These are phyloP conservation scores for Dysdera silvatica DNA, from an alignment of 1,140 invertebrate species.

Conservation along the genomic window DNA sequence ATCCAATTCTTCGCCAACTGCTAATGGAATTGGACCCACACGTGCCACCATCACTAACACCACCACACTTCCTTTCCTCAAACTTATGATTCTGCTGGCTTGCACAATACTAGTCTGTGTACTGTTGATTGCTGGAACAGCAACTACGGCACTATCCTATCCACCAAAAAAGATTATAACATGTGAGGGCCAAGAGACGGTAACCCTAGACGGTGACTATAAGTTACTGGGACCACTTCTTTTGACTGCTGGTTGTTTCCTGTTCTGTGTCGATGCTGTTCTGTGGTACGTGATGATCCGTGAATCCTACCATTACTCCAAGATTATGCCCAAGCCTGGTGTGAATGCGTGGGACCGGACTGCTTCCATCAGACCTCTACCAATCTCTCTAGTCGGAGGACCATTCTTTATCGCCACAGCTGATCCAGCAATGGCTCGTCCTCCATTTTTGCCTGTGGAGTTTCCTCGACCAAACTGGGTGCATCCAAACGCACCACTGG, in stretches of 20 bases:
- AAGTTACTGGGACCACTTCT: constrained; percentile 17
- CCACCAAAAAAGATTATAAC: background rate
- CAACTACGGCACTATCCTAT: constrained; percentile 12
- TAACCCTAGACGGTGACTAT: constrained; percentile 12
- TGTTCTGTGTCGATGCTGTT: background rate
- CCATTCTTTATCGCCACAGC: constrained; percentile 16
- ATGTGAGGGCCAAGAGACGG: background rate
- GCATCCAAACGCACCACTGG: constrained; percentile 9
- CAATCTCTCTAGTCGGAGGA: constrained; percentile 11
- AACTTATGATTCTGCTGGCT: no score
- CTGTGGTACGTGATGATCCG: background rate
- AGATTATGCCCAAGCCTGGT: background rate
- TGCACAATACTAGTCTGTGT: constrained; percentile 5
- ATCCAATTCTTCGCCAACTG: no score
- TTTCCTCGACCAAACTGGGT: constrained; percentile 1
- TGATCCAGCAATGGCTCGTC: background rate
- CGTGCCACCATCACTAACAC: no score
- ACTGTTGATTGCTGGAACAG: constrained; percentile 16
- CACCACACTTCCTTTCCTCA: no score
- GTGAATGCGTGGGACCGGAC: background rate
- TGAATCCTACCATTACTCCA: background rate
- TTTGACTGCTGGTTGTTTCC: constrained; percentile 8
- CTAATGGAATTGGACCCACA: no score
- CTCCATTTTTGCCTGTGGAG: background rate
- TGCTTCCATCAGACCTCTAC: background rate